Evolutionary conservation across 1,140 invertebrate species (phyloP).

Genomic region (Zophobas atratus): DNA sequence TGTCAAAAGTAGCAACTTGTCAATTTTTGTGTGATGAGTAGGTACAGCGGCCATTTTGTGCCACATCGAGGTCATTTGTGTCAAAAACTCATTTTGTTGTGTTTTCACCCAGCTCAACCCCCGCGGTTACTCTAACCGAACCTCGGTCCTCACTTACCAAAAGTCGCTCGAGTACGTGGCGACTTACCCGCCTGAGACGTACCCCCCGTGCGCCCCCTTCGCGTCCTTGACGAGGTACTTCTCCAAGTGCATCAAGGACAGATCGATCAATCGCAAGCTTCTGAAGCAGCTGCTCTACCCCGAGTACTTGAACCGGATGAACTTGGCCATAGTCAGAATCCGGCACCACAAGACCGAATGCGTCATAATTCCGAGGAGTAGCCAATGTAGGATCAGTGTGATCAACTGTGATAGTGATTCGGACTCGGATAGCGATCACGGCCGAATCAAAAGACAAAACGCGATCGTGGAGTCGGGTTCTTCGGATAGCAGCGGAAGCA

Average conservation of each 20-base stretch:
- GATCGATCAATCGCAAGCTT: slow-evolving; percentile 79
- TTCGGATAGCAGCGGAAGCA: slow-evolving; percentile 63
- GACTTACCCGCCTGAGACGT: slow-evolving; percentile 75
- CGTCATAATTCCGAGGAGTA: slow-evolving; percentile 70
- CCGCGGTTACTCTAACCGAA: slow-evolving; percentile 71
- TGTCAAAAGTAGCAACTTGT: no score
- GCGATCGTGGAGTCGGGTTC: slow-evolving; percentile 70
- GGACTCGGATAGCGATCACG: slow-evolving; percentile 63
- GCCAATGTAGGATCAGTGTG: slow-evolving; percentile 70
- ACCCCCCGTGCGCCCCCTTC: slow-evolving; percentile 79
- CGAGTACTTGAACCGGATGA: slow-evolving; percentile 72
- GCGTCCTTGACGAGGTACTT: slow-evolving; percentile 82
- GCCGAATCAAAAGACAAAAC: slow-evolving; percentile 71
- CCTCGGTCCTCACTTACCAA: slow-evolving; percentile 69
- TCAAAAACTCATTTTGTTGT: slow-evolving; percentile 36
- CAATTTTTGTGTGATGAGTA: no score
- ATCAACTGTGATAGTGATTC: slow-evolving; percentile 70
- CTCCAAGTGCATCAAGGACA: slow-evolving; percentile 79
- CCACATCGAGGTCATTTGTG: no score
- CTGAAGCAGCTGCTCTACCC: slow-evolving; percentile 82
- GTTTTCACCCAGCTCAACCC: slow-evolving; percentile 67
- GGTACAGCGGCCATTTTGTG: neutral
- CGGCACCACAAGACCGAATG: slow-evolving; percentile 73
- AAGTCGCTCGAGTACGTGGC: slow-evolving; percentile 71
- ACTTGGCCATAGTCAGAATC: slow-evolving; percentile 70